Base-by-base conservation (phyloP, 2,113 vertebrate species). In the Tautogolabrus adspersus region DNA sequence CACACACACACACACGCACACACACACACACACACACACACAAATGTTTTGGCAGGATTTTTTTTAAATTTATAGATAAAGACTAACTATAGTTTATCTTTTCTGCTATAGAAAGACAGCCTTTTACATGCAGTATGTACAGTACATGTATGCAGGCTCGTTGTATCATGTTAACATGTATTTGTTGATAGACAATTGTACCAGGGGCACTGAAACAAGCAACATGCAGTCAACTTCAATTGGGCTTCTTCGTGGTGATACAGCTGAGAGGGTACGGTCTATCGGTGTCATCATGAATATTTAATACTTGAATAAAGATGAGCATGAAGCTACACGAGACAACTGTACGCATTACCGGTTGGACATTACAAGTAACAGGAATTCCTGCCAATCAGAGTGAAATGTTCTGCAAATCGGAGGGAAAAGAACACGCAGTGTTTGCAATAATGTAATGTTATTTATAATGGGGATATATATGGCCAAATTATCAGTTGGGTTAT, bases 231-330 rank as follows among this genome's bases (percentile, higher is more conserved):
- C 23, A n/a, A 26, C 37, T 59, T 30, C 59, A 66, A 19, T 42
- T 42, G 40, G 8, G 6, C 10, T 6, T 10, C 40, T 34, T 34
- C 30, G 30, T 19, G 22, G 9, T 58, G 42, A 54, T 22, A 12
- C 37, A 52, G 59, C 46, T 55, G 47, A 59, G 40, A 73, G 30
- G 34, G 55, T 63, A 72, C 54, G 55, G 47, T 64, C 16, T 13
- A 51, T 18, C 22, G 37, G 13, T 55, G 8, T 58, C 21, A 55
- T 51, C 0, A 57, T 62, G 11, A 55, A 83, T 65, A 81, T 71
- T 56, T 51, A 77, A 42, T 10, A 60, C 19, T 37, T 34, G 54
- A 75, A 26, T 51, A 57, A 61, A 60, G 9, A 49, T 57, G 12
- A 46, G 44, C 11, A 11, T 9, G 21, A 5, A 51, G 8, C 18